phyloP scores from a whole-genome alignment of 2,888 invertebrate genomes.

The Kuschelorhynchus macadamiae region DNA sequence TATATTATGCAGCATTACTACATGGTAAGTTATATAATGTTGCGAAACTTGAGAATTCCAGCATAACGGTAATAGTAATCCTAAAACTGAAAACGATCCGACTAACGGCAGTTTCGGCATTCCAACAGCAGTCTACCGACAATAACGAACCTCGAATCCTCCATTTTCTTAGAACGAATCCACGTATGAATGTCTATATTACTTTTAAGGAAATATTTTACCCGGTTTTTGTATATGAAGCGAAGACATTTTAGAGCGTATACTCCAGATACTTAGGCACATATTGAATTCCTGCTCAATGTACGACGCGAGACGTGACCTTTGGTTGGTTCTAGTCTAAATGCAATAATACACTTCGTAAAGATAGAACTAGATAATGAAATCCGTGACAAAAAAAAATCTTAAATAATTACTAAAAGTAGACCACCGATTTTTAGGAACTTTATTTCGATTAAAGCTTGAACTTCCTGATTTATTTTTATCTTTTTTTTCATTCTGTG shows the following conservation, averaged over 20 bases:
- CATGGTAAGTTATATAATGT: constrained; percentile 20
- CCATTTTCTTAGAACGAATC: constrained; percentile 26
- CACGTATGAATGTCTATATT: constrained; percentile 44
- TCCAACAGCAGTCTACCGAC: constrained; percentile 31
- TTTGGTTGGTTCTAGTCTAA: no score
- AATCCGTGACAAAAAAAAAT: no score
- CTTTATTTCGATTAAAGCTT: no score
- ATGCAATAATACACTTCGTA: no score
- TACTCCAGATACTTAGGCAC: constrained; percentile 10
- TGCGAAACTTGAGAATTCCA: constrained; percentile 31
- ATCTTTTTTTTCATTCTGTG: no score
- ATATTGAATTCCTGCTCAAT: constrained; percentile 18
- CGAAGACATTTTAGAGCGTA: constrained; percentile 15
- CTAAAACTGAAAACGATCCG: constrained; percentile 36
- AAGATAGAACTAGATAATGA: no score
- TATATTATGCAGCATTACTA: no score
- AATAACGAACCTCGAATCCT: constrained; percentile 28
- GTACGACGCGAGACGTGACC: background rate
- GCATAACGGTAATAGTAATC: constrained; percentile 29
- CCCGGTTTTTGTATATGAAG: constrained; percentile 17
- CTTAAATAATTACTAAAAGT: no score
- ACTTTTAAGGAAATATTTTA: constrained; percentile 37
- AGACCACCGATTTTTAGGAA: no score
- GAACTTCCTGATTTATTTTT: no score
- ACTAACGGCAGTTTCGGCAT: constrained; percentile 29